Base-by-base conservation (phyloP, 2,888 invertebrate genomes). In the Lamproptera curius region DNA sequence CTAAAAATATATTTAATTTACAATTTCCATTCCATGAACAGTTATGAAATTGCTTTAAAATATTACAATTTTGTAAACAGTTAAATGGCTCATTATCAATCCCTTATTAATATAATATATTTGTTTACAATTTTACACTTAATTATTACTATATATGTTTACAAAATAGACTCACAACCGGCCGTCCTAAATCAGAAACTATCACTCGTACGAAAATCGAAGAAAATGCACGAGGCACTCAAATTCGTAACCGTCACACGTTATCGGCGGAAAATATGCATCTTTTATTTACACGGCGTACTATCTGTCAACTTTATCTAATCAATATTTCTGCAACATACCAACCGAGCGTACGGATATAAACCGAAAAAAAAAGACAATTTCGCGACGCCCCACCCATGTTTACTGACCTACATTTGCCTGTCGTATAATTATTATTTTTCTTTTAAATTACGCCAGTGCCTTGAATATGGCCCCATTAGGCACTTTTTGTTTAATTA, bases 321-420 rank as follows among this genome's bases (percentile, higher is more conserved):
- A 85, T 85, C 85, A 62, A 68, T 71, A 69, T 73, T 82, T 83
- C 82, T 85, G 84, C 82, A 83, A 75, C 67, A 71, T 75, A 68
- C 67, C 58, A 58, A 68, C 61, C 61, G 54, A 65, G 5, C 61
- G 57, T 53, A 67, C 55, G 73, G 84, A 85, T 85, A 84, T n/a
- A 80, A 67, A 56, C 62, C 55, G 58, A 68, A 75, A 72, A 70
- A 75, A 72, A 70, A 68, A 65, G 58, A 70, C 65, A 76, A 74
- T 83, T 85, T 83, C 63, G 85, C 84, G 65, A 77, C 11, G 77
- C 81, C 73, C 70, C 76, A 65, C 85, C 85, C 80, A 73, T 84
- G 76, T 85, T 85, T 80, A 76, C 61, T 82, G 79, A 80, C 84
- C 84, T 64, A 84, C 68, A 76, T 84, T 74, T 59, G 41, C 57